Evolutionary conservation across 2,888 invertebrate species (phyloP).

Genomic region (Tiliacea aurago): DNA sequence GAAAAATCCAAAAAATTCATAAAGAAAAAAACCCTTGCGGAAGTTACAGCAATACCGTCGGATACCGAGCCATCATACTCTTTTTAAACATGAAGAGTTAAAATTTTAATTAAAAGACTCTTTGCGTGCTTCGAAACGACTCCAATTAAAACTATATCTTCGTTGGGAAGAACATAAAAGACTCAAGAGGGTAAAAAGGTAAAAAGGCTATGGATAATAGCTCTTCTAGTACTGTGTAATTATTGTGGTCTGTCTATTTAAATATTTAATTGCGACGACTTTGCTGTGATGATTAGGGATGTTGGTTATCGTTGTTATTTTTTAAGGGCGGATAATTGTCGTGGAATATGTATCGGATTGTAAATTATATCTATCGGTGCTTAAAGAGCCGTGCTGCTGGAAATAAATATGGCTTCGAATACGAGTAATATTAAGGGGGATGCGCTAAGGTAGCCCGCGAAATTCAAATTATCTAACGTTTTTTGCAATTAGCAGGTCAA

Average conservation of each 20-base stretch:
- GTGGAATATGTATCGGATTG: background rate
- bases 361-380: background rate
- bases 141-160: slow-evolving; percentile 90
- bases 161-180: slow-evolving; percentile 81
- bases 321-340: background rate
- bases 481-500: too few species aligned
- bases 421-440: background rate
- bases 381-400: background rate
- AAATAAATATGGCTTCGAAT: background rate
- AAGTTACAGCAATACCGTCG: slow-evolving; percentile 74
- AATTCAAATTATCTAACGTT: too few species aligned
- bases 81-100: slow-evolving; percentile 83
- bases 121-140: slow-evolving; percentile 84
- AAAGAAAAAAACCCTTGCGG: slow-evolving; percentile 57
- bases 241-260: slow-evolving; percentile 80
- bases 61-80: slow-evolving; percentile 74
- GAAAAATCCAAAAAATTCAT: slow-evolving; percentile 42
- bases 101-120: slow-evolving; percentile 87
- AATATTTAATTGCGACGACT: slow-evolving; percentile 66
- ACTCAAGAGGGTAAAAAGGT: slow-evolving; percentile 80
- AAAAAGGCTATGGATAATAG: slow-evolving; percentile 83
- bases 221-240: slow-evolving; percentile 77
- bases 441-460: too few species aligned
- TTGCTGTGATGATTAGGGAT: slow-evolving; percentile 22
- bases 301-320: background rate